These are phyloP conservation scores for Petrocephalus zakoni DNA, from an alignment of 2,113 vertebrate species.

Conservation along the genomic window DNA sequence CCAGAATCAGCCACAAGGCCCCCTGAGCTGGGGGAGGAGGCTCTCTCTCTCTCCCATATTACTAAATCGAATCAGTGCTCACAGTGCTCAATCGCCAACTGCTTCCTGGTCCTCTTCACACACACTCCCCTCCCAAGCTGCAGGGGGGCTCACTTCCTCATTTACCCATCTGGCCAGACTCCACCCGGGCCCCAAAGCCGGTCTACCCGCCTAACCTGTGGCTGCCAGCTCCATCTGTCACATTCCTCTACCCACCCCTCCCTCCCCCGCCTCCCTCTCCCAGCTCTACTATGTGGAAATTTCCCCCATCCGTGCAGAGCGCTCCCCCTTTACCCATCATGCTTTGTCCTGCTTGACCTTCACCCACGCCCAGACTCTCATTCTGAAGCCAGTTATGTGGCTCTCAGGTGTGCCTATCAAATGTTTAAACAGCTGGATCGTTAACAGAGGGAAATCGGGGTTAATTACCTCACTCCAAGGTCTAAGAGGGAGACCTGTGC, in stretches of 20 bases:
- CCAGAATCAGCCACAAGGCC: neutral
- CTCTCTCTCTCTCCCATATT: constrained; percentile 26
- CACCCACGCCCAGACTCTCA: neutral
- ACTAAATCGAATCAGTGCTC: constrained; percentile 23
- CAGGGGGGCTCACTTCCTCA: constrained; percentile 30
- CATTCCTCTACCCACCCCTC: constrained; percentile 27
- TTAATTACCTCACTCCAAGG: neutral
- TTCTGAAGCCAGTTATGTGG: neutral
- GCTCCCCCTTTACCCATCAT: neutral
- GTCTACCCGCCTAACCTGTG: constrained; percentile 41
- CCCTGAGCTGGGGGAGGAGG: neutral
- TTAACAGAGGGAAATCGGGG: neutral
- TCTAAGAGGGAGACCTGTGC: neutral
- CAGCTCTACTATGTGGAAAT: neutral
- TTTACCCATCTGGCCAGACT: constrained; percentile 47
- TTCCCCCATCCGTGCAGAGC: neutral
- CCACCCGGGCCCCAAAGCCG: constrained; percentile 38
- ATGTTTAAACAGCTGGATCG: neutral
- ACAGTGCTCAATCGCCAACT: neutral
- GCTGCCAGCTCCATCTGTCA: constrained; percentile 48
- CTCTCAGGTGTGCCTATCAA: neutral
- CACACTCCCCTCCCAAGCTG: constrained; percentile 22
- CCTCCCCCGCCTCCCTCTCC: neutral
- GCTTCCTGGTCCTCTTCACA: constrained; percentile 39
- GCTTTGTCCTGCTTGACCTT: neutral